Conservation (phyloP, 2,888 invertebrate species). For the Mechanitis messenoides region DNA sequence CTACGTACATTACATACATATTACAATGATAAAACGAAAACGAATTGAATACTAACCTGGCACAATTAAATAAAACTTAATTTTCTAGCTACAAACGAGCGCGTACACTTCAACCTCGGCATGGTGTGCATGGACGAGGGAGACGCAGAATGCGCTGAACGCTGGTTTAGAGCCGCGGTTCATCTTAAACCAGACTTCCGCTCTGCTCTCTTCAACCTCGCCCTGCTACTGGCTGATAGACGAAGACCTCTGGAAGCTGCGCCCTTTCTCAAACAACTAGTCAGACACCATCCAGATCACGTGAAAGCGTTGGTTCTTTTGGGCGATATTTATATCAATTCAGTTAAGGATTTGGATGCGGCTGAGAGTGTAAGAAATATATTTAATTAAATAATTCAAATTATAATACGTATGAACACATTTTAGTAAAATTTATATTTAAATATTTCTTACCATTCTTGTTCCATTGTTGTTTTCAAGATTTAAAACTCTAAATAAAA, state of each 20-base stretch:
- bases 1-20: no score
- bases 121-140: constrained; percentile 98
- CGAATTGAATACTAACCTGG: neutral
- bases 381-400: no score
- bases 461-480: neutral
- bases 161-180: constrained; percentile 93
- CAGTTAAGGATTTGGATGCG: constrained; percentile 93
- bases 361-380: constrained; percentile 88
- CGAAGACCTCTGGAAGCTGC: constrained; percentile 93
- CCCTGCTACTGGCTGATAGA: constrained; percentile 91
- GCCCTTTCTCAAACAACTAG: constrained; percentile 92
- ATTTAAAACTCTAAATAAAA: neutral
- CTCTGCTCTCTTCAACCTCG: constrained; percentile 96
- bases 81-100: constrained; percentile 84
- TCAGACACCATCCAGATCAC: constrained; percentile 94
- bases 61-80: neutral
- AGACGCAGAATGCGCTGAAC: constrained; percentile 91
- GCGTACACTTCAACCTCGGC: constrained; percentile 95
- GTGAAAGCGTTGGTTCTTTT: constrained; percentile 94
- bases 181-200: constrained; percentile 92
- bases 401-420: neutral
- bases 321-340: constrained; percentile 97
- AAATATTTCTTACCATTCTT: neutral
- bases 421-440: neutral
- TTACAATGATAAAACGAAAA: neutral